A percentile compares a stretch with the other conserved stretches of the same genome.
phyloP scores from a whole-genome alignment of 2,113 vertebrate species.

The Microtus pennsylvanicus region DNA sequence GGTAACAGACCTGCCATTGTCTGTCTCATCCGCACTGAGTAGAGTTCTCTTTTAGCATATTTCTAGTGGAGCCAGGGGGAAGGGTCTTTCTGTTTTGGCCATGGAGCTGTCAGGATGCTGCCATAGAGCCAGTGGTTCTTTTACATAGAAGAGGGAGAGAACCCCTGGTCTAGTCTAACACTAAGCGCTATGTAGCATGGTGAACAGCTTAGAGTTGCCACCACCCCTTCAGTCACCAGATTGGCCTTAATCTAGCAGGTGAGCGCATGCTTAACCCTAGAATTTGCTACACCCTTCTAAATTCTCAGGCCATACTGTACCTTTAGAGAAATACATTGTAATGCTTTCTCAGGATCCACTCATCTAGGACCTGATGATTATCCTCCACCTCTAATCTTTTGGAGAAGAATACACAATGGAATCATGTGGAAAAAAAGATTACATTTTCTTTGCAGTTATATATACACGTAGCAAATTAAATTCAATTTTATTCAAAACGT shows the following conservation, averaged over 20 bases:
- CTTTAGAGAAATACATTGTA: constrained; percentile 25
- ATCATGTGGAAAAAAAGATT: neutral
- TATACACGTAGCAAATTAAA: neutral
- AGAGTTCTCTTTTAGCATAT: neutral
- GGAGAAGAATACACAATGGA: neutral
- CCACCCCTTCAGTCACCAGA: constrained; percentile 9
- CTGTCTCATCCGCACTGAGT: neutral
- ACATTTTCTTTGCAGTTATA: constrained; percentile 46
- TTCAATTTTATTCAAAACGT: constrained; percentile 15
- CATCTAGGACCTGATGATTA: neutral
- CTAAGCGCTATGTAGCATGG: neutral
- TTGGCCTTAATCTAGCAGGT: constrained; percentile 1
- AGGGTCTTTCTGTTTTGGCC: neutral
- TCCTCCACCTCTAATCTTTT: neutral
- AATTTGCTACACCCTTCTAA: neutral
- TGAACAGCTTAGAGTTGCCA: neutral
- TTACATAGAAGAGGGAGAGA: neutral
- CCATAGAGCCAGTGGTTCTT: neutral
- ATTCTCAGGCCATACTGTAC: neutral
- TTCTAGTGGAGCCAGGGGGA: neutral
- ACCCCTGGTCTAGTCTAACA: neutral
- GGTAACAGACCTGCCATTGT: neutral
- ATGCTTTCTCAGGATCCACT: neutral
- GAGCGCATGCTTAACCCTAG: neutral
- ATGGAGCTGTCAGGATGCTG: neutral